Conservation (phyloP, 2,797 vertebrate genomes). For the Centroberyx gerrardi region DNA sequence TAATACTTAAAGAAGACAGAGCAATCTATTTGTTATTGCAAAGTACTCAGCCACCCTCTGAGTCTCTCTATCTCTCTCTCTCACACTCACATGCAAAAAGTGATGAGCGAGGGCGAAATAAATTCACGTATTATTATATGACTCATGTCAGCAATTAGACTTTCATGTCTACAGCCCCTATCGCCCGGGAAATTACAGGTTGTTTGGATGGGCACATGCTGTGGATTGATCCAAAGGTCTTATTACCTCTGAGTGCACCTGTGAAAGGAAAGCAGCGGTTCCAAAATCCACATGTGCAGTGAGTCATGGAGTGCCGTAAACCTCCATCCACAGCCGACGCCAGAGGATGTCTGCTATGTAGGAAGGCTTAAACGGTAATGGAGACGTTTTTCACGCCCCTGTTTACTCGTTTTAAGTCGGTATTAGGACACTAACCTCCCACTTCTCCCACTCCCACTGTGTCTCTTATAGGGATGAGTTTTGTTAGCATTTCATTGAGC, state of each 20-base stretch:
- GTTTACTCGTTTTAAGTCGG: neutral
- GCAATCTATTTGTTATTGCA: conserved; percentile 4
- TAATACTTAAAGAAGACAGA: too few species aligned
- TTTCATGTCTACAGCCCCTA: conserved; percentile 13
- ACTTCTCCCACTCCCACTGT: conserved; percentile 12
- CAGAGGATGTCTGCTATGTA: conserved; percentile 31
- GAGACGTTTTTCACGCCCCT: neutral
- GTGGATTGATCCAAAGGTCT: conserved; percentile 42
- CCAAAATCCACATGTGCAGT: conserved; percentile 32
- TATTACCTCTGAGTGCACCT: conserved; percentile 57
- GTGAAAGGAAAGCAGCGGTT: conserved; percentile 32
- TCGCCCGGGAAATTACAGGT: conserved; percentile 55
- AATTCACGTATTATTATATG: conserved; percentile 22
- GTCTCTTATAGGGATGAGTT: neutral
- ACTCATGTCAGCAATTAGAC: conserved; percentile 47
- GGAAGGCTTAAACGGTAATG: conserved; percentile 3
- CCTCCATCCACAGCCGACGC: conserved; percentile 8
- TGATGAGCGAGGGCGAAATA: neutral
- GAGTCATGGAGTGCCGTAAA: conserved; percentile 41
- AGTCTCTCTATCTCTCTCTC: too few species aligned
- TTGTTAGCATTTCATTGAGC: neutral
- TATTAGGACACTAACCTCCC: neutral
- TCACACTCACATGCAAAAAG: conserved; percentile 12
- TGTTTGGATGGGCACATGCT: neutral
- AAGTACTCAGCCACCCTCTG: conserved; percentile 1